Conservation (phyloP, 2,888 invertebrate genomes). For the Anticlea derivata region DNA sequence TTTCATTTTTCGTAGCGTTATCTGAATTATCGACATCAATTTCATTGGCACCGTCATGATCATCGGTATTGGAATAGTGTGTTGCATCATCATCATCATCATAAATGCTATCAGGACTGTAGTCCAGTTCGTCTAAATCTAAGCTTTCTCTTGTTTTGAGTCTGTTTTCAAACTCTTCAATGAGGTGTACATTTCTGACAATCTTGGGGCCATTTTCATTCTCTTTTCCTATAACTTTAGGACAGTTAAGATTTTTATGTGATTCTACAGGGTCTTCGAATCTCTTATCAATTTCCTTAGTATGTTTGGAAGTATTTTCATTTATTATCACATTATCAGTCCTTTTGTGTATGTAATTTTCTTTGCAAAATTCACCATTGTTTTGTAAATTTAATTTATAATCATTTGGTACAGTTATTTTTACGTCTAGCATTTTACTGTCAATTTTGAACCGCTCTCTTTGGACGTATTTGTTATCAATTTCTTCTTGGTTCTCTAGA, state of each 20-base stretch:
- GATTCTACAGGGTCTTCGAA: too few relatives aligned
- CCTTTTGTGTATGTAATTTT: not conserved
- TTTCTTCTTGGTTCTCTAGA: not conserved
- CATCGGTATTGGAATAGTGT: not conserved
- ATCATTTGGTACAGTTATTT: constrained; percentile 18
- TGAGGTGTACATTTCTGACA: constrained; percentile 33
- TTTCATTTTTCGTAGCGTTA: too few relatives aligned
- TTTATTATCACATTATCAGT: too few relatives aligned
- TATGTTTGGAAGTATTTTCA: too few relatives aligned
- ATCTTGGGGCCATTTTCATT: constrained; percentile 36
- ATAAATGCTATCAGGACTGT: not conserved
- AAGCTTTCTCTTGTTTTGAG: not conserved
- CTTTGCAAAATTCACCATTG: not conserved
- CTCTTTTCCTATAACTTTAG: too few relatives aligned
- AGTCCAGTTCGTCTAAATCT: constrained; percentile 12
- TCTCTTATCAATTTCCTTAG: too few relatives aligned
- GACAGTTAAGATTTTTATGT: too few relatives aligned
- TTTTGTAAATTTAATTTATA: not conserved
- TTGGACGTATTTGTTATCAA: not conserved
- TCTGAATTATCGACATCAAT: too few relatives aligned
- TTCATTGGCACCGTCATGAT: not conserved
- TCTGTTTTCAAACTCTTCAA: constrained; percentile 41
- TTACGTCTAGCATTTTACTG: constrained; percentile 15
- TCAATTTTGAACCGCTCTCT: not conserved
- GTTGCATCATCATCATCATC: constrained; percentile 6